Base-by-base conservation (phyloP, 1,140 invertebrate species). In the Pseudobourletiella spinata region DNA sequence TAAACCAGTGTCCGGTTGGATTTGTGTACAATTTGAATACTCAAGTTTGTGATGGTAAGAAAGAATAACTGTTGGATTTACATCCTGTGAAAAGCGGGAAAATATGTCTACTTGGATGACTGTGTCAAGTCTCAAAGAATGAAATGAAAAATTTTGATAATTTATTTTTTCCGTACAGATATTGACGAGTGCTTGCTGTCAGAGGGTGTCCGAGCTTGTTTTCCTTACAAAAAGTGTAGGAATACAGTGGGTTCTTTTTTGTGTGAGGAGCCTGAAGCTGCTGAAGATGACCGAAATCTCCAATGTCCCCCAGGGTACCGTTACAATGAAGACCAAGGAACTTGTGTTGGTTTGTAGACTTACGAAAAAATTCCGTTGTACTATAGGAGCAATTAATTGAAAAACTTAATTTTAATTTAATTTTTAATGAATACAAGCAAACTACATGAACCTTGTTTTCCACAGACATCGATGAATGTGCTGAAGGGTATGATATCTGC, bases 381-480 rank as follows among this genome's bases (percentile, higher is more conserved):
- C n/a, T n/a, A n/a, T n/a, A n/a, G n/a, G n/a, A n/a, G n/a, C n/a
- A n/a, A n/a, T n/a, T n/a, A n/a, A n/a, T n/a, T n/a, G n/a, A n/a
- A 59, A 26, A 2, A 2, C n/a, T 18, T 42, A 24, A 4, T 18
- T 59, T 39, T 11, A 28, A 29, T 30, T 2, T 56, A 35, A 32
- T 18, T 25, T 63, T 3, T 59, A n/a, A 22, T 18, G 0, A 30
- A 11, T 25, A 46, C 6, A 26, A 2, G 30, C 11, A 29, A 35
- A 55, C 35, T 18, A 30, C 14, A 25, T 3, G 52, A 6, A 29
- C 14, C 42, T 56, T 59, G 8, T 15, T 15, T n/a, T 32, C 24
- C 32, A 26, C 70, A 86, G 84, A 87, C 75, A 78, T 87, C 22
- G 83, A 89, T 67, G 87, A 89, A 75, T 89, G 87, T 67, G 67